Percentiles rank a stretch among this genome's conserved stretches.
phyloP scores from a whole-genome alignment of 2,888 invertebrate genomes.

The Lithophane leautieri region DNA sequence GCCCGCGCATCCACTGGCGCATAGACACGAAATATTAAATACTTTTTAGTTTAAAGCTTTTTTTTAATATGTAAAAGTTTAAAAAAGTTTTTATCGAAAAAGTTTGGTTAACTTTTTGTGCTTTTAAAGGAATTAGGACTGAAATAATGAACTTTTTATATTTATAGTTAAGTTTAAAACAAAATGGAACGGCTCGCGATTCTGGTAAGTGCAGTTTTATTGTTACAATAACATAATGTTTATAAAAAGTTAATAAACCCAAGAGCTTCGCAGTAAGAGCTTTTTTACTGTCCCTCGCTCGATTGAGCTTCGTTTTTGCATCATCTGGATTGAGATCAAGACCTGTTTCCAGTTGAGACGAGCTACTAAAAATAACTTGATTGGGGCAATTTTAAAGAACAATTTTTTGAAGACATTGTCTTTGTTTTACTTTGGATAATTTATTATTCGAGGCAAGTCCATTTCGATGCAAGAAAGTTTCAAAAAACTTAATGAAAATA shows the following conservation, averaged over 20 bases:
- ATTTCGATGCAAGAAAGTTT: background rate
- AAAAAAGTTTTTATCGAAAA: conserved; percentile 46
- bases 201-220: conserved; percentile 72
- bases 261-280: conserved; percentile 15
- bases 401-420: background rate
- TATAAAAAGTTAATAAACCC: conserved; percentile 5
- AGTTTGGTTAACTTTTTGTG: conserved; percentile 76
- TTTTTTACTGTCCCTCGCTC: conserved; percentile 27
- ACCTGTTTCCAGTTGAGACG: conserved; percentile 42
- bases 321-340: background rate
- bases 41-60: conserved; percentile 16
- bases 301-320: conserved; percentile 26
- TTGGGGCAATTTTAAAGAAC: background rate
- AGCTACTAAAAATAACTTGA: conserved; percentile 39
- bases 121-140: conserved; percentile 57
- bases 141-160: conserved; percentile 76
- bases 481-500: background rate
- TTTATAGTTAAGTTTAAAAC: conserved; percentile 61
- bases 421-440: background rate
- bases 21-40: conserved; percentile 39
- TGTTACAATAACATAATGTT: background rate
- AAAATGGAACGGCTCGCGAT: conserved; percentile 73
- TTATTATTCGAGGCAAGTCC: background rate
- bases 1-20: conserved; percentile 69
- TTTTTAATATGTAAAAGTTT: conserved; percentile 63